Conservation (phyloP, 2,113 vertebrate species). For the Pteropus alecto region DNA sequence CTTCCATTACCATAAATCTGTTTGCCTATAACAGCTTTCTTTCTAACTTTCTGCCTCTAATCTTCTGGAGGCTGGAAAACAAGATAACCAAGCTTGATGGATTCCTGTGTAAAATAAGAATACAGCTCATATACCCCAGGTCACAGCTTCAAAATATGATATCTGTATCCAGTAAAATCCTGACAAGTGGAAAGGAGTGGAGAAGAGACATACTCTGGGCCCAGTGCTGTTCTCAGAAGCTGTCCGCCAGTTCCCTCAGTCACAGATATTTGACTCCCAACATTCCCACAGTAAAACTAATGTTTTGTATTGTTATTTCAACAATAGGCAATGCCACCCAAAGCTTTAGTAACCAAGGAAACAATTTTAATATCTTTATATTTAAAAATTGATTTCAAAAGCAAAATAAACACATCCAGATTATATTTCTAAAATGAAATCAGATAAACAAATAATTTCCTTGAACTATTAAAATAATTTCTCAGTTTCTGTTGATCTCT, state of each 20-base stretch:
- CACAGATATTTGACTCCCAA: background rate
- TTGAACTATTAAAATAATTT: background rate
- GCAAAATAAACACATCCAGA: background rate
- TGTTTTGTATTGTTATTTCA: background rate
- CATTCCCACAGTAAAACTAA: background rate
- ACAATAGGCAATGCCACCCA: background rate
- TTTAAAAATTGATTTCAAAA: background rate
- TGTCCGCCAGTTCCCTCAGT: background rate
- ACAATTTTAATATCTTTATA: background rate
- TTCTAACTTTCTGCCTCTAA: slow-evolving; percentile 53
- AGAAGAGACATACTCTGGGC: background rate
- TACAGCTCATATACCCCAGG: background rate
- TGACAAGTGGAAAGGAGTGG: background rate
- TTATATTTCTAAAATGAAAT: background rate
- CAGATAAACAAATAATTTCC: background rate
- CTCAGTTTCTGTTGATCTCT: background rate
- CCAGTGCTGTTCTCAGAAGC: background rate
- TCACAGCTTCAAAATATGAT: slow-evolving; percentile 22
- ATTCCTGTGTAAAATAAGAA: slow-evolving; percentile 46
- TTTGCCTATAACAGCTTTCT: slow-evolving; percentile 53
- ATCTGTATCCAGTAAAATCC: background rate
- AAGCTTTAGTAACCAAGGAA: background rate
- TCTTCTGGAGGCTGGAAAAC: slow-evolving; percentile 40
- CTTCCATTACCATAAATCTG: slow-evolving; percentile 68
- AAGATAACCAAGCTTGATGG: slow-evolving; percentile 63